Conservation (phyloP, 2,113 vertebrate genomes). For the Pungitius pungitius region DNA sequence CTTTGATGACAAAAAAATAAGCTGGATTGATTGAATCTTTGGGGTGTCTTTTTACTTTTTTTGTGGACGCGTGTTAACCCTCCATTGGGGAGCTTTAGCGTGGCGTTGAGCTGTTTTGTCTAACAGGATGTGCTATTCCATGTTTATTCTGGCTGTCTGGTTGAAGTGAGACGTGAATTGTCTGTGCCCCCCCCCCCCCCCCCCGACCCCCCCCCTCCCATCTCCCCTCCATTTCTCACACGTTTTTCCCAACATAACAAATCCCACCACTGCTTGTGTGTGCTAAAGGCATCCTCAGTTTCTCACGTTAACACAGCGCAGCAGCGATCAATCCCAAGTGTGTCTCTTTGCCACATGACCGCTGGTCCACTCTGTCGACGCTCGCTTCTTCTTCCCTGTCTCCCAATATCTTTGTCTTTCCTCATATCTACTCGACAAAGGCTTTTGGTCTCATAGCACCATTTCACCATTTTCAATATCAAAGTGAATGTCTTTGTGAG, state of each 20-base stretch:
- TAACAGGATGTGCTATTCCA: constrained; percentile 69
- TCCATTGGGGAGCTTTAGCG: constrained; percentile 86
- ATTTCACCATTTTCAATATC: constrained; percentile 36
- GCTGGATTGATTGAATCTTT: constrained; percentile 85
- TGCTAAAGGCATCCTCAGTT: constrained; percentile 74
- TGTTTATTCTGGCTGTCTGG: constrained; percentile 69
- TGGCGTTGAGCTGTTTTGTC: constrained; percentile 77
- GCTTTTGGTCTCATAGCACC: constrained; percentile 16
- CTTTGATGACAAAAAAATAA: constrained; percentile 79
- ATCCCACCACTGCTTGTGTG: constrained; percentile 85
- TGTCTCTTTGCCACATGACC: not conserved
- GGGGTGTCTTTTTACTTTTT: constrained; percentile 84
- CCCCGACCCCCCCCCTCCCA: too few relatives aligned
- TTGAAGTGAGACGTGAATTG: constrained; percentile 89
- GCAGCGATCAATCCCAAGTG: constrained; percentile 23
- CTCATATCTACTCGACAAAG: constrained; percentile 23
- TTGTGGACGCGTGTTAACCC: constrained; percentile 91
- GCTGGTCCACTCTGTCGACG: constrained; percentile 14
- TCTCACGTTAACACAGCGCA: constrained; percentile 45
- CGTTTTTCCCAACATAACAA: constrained; percentile 61
- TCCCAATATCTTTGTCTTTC: constrained; percentile 6
- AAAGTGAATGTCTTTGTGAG: constrained; percentile 16
- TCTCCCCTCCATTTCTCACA: constrained; percentile 1
- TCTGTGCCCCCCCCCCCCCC: constrained; percentile 83
- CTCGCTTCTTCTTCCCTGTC: constrained; percentile 13